Base-by-base conservation (phyloP, 2,888 invertebrate genomes). In the Acronicta alni region DNA sequence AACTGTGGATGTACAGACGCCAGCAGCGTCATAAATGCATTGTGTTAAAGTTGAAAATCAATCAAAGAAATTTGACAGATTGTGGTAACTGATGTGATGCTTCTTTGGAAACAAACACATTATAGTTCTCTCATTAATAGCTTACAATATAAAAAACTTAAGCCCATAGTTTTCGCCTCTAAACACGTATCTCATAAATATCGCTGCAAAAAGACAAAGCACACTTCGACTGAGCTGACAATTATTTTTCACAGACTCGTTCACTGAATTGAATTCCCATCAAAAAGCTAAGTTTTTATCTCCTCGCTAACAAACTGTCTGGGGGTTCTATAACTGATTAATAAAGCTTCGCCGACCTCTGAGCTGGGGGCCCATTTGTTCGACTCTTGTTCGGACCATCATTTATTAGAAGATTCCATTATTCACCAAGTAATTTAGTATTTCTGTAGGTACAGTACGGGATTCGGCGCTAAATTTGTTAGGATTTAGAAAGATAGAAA, bases 321-420 rank as follows among this genome's bases (percentile, higher is more conserved):
- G 63, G 16, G 37, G 52, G 46, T 56, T 55, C 57, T 58, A 56
- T 76, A 67, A 62, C 67, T 74, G 81, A 81, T 81, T 79, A 78
- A 81, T 81, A 80, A 75, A 75, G 51, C 51, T 30, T 18, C 42
- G 16, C 23, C 46, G 79, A 67, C 71, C 82, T 68, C 39, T 63
- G 77, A 77, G 60, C 83, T 59, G 49, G 47, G 52, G 57, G 38
- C 52, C 67, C 81, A 75, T 82, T 82, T 77, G 69, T 82, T 79
- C 69, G 14, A 43, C 61, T 75, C 70, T 75, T 71, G 72, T 67
- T 74, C 75, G 60, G 57, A 57, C 52, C 64, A 73, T 64, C 77
- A 81, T 82, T 82, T 81, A 67, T 76, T 69, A 75, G 48, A 66
- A 63, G 47, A 68, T 54, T 66, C 70, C 77, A 82, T 82, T 82